Conservation (phyloP, 2,888 invertebrate genomes). For the Orthosia cruda region DNA sequence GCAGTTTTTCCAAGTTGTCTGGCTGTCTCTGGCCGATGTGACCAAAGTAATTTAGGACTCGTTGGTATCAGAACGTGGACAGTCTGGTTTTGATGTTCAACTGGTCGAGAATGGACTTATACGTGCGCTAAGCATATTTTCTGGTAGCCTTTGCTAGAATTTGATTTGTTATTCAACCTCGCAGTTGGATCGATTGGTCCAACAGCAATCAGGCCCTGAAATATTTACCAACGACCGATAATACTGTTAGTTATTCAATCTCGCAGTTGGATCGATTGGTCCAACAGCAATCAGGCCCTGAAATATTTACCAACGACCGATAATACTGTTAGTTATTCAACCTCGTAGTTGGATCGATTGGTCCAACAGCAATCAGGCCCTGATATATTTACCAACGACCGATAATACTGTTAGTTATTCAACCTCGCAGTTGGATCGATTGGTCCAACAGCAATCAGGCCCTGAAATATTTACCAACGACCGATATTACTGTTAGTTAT, state of each 20-base stretch:
- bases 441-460: not conserved
- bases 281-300: not conserved
- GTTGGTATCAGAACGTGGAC: too few species aligned
- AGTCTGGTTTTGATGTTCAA: too few species aligned
- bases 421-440: not conserved
- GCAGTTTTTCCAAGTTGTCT: too few species aligned
- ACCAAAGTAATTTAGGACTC: too few species aligned
- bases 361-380: not conserved
- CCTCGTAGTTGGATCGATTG: not conserved
- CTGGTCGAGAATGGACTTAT: too few species aligned
- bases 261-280: not conserved
- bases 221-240: not conserved
- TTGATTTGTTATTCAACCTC: not conserved
- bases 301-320: not conserved
- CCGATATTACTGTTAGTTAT: not conserved
- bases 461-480: not conserved
- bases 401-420: not conserved
- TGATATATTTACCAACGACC: not conserved
- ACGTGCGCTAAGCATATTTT: too few species aligned
- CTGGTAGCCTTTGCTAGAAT: too few species aligned
- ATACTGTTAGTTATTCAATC: not conserved
- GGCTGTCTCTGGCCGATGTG: too few species aligned
- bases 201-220: not conserved
- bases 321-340: conserved; percentile 1
- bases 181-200: not conserved